Evolutionary conservation across 2,888 invertebrate species (phyloP).

Genomic region (Argyra leucocephala): DNA sequence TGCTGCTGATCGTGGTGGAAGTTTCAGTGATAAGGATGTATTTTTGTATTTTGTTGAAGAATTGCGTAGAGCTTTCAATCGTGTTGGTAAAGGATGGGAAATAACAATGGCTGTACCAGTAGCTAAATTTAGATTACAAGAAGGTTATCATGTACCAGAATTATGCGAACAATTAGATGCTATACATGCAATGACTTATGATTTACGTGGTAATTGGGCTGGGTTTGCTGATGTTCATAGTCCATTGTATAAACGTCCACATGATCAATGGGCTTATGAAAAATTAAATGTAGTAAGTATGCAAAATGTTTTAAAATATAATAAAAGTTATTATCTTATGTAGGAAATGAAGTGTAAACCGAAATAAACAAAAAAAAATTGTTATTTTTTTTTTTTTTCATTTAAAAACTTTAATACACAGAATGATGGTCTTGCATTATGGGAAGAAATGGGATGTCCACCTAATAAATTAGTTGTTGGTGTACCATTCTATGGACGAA

Average conservation of each 20-base stretch:
- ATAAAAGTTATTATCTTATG: not conserved
- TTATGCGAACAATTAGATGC: constrained; percentile 74
- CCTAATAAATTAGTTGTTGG: constrained; percentile 80
- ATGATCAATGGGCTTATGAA: constrained; percentile 83
- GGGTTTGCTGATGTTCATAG: constrained; percentile 86
- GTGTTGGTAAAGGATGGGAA: constrained; percentile 68
- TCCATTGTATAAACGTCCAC: constrained; percentile 72
- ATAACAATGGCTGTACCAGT: constrained; percentile 83
- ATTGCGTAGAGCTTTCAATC: constrained; percentile 65
- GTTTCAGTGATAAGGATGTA: constrained; percentile 70
- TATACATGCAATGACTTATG: constrained; percentile 79
- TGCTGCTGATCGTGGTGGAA: constrained; percentile 76
- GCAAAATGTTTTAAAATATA: not conserved
- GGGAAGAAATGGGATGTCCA: constrained; percentile 84
- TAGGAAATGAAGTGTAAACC: not conserved
- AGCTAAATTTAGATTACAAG: constrained; percentile 74
- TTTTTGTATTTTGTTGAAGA: constrained; percentile 78
- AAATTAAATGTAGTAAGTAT: constrained; percentile 75
- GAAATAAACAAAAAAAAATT: not conserved
- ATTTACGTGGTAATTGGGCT: constrained; percentile 80
- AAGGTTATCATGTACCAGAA: constrained; percentile 85
- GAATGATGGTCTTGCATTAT: constrained; percentile 78
- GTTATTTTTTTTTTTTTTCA: not conserved
- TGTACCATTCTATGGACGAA: constrained; percentile 80
- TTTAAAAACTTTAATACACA: constrained; percentile 36